A percentile compares a stretch with the other conserved stretches of the same genome.
Conservation (phyloP, 2,113 vertebrate genomes). For the Prionailurus viverrinus region DNA sequence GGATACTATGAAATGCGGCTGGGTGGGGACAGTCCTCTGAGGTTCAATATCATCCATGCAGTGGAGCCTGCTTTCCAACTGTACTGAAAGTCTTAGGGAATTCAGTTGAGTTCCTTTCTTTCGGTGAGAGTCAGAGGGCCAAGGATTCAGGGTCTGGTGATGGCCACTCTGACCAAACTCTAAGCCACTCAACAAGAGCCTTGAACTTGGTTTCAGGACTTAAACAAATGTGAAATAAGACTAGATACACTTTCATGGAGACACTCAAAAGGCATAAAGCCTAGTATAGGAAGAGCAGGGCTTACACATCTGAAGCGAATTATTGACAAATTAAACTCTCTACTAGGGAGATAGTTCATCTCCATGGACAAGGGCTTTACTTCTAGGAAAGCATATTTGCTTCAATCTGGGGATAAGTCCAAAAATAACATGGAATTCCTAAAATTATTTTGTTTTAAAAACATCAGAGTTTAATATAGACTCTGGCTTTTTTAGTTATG, state of each 20-base stretch:
- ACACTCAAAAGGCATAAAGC: not conserved
- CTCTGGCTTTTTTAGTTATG: constrained; percentile 78
- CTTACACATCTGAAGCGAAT: constrained; percentile 56
- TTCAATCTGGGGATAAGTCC: constrained; percentile 72
- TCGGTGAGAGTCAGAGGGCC: not conserved
- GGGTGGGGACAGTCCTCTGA: not conserved
- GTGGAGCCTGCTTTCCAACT: not conserved
- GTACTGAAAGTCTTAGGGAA: not conserved
- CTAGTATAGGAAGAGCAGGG: not conserved
- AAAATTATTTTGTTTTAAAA: constrained; percentile 80
- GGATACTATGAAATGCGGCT: not conserved
- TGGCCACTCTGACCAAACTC: not conserved
- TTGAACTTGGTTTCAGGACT: not conserved
- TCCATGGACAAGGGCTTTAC: constrained; percentile 61
- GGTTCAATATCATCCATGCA: not conserved
- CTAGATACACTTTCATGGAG: not conserved
- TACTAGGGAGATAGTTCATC: not conserved
- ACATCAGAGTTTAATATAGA: constrained; percentile 80
- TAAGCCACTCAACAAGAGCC: not conserved
- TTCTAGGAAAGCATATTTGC: constrained; percentile 79
- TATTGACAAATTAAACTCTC: constrained; percentile 54
- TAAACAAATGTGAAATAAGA: not conserved
- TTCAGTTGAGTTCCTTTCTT: not conserved
- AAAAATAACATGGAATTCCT: constrained; percentile 79
- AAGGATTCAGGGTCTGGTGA: not conserved